Evolutionary conservation across 2,797 vertebrate genomes (phyloP), one percentile per base, ranked within the genome.

Genomic region (Enteromius afrohamiltoni): DNA sequence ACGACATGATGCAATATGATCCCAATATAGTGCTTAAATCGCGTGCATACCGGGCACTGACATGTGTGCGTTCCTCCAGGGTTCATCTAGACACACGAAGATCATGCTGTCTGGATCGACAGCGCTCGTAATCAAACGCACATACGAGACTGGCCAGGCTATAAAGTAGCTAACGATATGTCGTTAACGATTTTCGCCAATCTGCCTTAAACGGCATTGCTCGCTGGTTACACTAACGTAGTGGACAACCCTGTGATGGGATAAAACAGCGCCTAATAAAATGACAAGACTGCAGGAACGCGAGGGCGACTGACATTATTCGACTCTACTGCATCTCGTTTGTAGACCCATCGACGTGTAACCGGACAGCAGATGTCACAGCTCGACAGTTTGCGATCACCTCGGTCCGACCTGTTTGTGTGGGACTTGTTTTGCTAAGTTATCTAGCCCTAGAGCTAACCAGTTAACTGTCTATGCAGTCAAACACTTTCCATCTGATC

Each of bases 371-470:
- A 10, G 11, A 42, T 67, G 71, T 55, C 31, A 21, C 2, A 13
- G 16, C 62, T 49, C 53, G 65, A 34, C 26, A 34, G 62, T 31
- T 71, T n/a, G 21, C 51, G 13, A 19, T 69, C 49, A 47, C 49
- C 45, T 65, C 47, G 8, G 13, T 14, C 0, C 11, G 6, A 75
- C 17, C 16, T 79, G 55, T 45, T 49, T 69, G 53, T 75, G 6
- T 71, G 65, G 26, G 84, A 80, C 79, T 88, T 88, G 85, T 88
- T 88, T 85, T 87, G 88, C 84, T 87, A 88, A 86, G 82, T 87
- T 75, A 42, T 69, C 80, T 88, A 87, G 84, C 86, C 19, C 37
- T 53, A 73, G 3, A 29, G 86, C 79, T 85, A 85, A 80, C 69
- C 78, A 80, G 77, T 58, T 80, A 85, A 49, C 79, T 40, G 71